Conservation (phyloP, 2,113 vertebrate species). For the Epinephelus lanceolatus region DNA sequence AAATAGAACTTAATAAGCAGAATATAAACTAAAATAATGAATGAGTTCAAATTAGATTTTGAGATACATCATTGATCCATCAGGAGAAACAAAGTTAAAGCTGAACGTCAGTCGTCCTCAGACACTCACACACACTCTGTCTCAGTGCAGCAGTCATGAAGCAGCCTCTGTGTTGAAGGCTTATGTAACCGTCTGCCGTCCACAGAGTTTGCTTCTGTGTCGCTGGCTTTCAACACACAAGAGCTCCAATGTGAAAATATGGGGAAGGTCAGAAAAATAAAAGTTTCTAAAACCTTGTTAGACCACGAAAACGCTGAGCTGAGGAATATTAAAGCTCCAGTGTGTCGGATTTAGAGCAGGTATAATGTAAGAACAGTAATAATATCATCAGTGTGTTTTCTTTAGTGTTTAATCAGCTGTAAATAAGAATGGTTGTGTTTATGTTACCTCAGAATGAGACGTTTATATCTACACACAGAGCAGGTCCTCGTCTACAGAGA, state of each 20-base stretch:
- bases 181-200: constrained; percentile 33
- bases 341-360: no score
- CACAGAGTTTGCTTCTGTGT: constrained; percentile 38
- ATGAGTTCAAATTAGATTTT: not conserved
- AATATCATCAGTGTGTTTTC: no score
- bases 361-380: no score
- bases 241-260: not conserved
- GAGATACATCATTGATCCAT: not conserved
- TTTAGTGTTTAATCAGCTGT: no score
- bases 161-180: constrained; percentile 23
- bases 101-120: not conserved
- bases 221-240: constrained; percentile 17
- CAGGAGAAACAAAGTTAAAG: not conserved
- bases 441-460: no score
- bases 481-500: no score
- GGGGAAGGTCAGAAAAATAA: constrained; percentile 9
- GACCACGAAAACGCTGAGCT: not conserved
- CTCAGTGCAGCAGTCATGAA: not conserved
- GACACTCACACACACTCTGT: not conserved
- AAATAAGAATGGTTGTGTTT: no score
- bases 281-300: not conserved
- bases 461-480: no score
- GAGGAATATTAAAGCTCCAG: no score
- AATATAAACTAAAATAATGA: not conserved
- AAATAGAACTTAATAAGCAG: no score